Evolutionary conservation across 2,113 vertebrate genomes (phyloP).

Genomic region (Charina bottae): DNA sequence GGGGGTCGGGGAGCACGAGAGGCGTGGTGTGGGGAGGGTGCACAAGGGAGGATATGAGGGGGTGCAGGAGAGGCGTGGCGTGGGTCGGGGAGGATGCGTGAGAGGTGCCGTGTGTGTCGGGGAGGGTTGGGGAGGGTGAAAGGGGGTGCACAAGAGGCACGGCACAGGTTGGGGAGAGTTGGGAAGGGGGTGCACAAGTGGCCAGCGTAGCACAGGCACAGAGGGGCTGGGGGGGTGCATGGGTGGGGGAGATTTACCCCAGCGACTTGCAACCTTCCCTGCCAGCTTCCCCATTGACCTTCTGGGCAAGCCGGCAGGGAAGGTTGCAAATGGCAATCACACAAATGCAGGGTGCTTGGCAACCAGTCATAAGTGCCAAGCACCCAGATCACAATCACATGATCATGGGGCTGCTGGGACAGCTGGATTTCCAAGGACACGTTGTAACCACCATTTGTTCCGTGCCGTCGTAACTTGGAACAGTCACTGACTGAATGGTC

Average conservation of each 20-base stretch:
- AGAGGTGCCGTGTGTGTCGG: too few species aligned
- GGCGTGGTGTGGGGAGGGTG: too few species aligned
- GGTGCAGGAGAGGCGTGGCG: too few species aligned
- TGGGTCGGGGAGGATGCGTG: too few species aligned
- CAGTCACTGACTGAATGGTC: not conserved
- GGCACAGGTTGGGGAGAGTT: not conserved
- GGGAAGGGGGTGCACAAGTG: not conserved
- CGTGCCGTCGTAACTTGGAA: not conserved
- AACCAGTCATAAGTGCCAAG: not conserved
- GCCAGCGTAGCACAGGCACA: not conserved
- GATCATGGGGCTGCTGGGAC: not conserved
- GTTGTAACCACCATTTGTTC: not conserved
- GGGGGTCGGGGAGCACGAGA: too few species aligned
- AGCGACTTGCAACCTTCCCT: not conserved
- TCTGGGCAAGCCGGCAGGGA: not conserved
- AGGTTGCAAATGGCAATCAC: not conserved
- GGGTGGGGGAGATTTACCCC: not conserved
- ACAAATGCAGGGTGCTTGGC: not conserved
- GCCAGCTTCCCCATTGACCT: not conserved
- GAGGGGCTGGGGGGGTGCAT: not conserved
- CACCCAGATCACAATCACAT: not conserved
- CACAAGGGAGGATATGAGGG: too few species aligned
- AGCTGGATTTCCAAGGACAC: not conserved
- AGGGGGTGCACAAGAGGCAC: not conserved
- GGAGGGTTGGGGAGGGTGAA: not conserved